These are phyloP conservation scores for Caenorhabditis afra DNA, from an alignment of 2,888 invertebrate species.

Conservation along the genomic window DNA sequence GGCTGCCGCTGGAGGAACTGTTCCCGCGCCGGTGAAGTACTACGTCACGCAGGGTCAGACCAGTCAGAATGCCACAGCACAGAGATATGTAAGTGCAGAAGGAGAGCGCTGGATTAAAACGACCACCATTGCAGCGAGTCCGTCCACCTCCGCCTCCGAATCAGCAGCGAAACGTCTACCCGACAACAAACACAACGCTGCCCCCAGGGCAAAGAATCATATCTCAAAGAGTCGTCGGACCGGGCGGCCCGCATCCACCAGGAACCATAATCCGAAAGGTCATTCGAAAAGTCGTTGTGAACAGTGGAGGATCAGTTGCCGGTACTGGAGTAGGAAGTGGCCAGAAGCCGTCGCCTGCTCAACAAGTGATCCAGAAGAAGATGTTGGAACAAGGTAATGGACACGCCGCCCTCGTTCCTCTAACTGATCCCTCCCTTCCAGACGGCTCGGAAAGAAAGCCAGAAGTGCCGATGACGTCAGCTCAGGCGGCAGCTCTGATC, in stretches of 20 bases:
- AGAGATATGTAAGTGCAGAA: constrained; percentile 34
- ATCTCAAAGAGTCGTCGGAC: constrained; percentile 39
- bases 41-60: constrained; percentile 25
- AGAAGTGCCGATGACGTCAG: constrained; percentile 34
- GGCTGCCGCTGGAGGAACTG: constrained; percentile 17
- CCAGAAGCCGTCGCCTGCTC: constrained; percentile 33
- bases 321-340: neutral
- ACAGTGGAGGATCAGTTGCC: neutral
- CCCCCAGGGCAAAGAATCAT: constrained; percentile 32
- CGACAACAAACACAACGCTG: neutral
- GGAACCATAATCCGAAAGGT: constrained; percentile 47
- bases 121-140: constrained; percentile 13
- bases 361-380: constrained; percentile 47
- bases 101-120: constrained; percentile 2
- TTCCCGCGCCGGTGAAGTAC: constrained; percentile 42
- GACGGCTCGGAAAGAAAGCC: constrained; percentile 10
- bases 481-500: constrained; percentile 39
- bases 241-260: constrained; percentile 43
- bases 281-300: constrained; percentile 27
- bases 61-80: neutral
- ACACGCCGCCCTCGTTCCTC: too few species aligned
- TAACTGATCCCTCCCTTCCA: too few species aligned
- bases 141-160: constrained; percentile 20
- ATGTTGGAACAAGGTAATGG: constrained; percentile 32
- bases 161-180: constrained; percentile 33